phyloP scores from a whole-genome alignment of 2,797 vertebrate genomes.

The Hyperoplus immaculatus region DNA sequence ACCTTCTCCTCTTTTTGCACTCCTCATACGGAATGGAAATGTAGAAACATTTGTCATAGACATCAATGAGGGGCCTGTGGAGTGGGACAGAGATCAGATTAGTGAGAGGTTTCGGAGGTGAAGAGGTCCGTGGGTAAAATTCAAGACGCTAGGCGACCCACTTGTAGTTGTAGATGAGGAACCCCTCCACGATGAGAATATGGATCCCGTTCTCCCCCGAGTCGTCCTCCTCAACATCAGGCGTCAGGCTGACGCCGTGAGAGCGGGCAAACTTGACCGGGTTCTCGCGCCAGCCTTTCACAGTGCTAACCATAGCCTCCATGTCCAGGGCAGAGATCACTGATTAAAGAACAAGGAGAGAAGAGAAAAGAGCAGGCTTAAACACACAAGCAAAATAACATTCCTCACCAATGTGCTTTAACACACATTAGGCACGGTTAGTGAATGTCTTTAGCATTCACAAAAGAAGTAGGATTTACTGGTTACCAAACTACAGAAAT shows the following conservation, averaged over 20 bases:
- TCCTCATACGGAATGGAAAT: slow-evolving; percentile 93
- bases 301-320: slow-evolving; percentile 94
- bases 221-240: slow-evolving; percentile 65
- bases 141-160: slow-evolving; percentile 67
- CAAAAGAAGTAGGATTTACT: slow-evolving; percentile 69
- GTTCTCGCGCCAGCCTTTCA: slow-evolving; percentile 92
- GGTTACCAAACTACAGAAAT: slow-evolving; percentile 77
- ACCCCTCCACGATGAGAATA: slow-evolving; percentile 95
- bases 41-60: slow-evolving; percentile 91
- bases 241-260: slow-evolving; percentile 88
- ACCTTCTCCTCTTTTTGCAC: slow-evolving; percentile 95
- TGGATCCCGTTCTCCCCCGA: slow-evolving; percentile 81
- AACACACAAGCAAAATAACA: slow-evolving; percentile 48
- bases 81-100: slow-evolving; percentile 26
- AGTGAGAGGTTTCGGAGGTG: slow-evolving; percentile 30
- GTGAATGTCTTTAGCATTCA: slow-evolving; percentile 74
- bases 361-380: slow-evolving; percentile 56
- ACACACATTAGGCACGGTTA: slow-evolving; percentile 66
- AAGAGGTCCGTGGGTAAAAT: not conserved
- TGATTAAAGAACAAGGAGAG: slow-evolving; percentile 71
- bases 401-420: slow-evolving; percentile 52
- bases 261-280: slow-evolving; percentile 94
- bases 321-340: slow-evolving; percentile 94
- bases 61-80: slow-evolving; percentile 89
- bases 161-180: slow-evolving; percentile 97